phyloP scores from a whole-genome alignment of 2,113 vertebrate species.

The Nicator chloris region DNA sequence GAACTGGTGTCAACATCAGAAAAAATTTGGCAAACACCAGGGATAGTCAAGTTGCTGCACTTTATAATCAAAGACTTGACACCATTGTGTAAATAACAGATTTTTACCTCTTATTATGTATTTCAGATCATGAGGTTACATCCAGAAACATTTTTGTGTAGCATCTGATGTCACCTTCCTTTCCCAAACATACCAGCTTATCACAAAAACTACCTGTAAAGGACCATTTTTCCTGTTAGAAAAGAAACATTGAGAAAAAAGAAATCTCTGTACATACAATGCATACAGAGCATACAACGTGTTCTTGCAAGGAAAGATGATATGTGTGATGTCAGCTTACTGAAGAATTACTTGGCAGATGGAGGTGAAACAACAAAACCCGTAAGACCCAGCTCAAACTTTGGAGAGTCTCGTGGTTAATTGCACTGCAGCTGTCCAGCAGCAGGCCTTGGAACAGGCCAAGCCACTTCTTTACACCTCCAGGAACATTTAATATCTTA shows the following conservation, averaged over 20 bases:
- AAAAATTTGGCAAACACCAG: background rate
- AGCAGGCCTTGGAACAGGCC: background rate
- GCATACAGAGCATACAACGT: background rate
- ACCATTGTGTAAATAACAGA: background rate
- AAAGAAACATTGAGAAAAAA: background rate
- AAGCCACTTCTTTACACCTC: background rate
- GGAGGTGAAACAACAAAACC: constrained; percentile 21
- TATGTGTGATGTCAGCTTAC: constrained; percentile 27
- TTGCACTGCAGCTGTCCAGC: constrained; percentile 49
- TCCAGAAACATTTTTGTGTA: background rate
- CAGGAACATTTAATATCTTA: background rate
- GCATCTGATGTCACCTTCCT: background rate
- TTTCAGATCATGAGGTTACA: background rate
- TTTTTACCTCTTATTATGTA: background rate
- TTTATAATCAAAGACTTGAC: background rate
- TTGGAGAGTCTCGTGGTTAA: background rate
- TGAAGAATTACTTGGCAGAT: constrained; percentile 49
- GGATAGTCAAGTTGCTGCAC: background rate
- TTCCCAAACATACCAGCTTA: background rate
- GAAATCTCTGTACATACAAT: no score
- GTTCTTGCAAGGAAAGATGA: constrained; percentile 15
- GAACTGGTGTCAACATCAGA: background rate
- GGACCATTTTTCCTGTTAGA: background rate
- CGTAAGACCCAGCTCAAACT: background rate
- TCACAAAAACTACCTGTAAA: background rate